Conservation (phyloP, 2,888 invertebrate species). For the Mechanitis mazaeus region DNA sequence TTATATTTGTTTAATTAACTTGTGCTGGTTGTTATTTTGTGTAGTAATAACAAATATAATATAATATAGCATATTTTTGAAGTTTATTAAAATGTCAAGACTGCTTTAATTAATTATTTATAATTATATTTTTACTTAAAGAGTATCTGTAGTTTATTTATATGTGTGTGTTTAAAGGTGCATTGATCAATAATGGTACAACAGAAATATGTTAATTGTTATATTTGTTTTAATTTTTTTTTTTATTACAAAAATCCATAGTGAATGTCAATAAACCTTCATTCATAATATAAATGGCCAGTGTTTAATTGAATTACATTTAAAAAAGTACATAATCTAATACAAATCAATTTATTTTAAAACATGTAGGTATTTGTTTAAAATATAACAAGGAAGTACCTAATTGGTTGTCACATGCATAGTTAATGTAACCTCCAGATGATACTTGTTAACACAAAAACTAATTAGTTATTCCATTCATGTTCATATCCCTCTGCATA, state of each 20-base stretch:
- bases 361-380: background rate
- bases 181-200: background rate
- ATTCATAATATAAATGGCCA: too few relatives aligned
- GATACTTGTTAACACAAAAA: slow-evolving; percentile 36
- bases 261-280: too few relatives aligned
- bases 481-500: slow-evolving; percentile 24
- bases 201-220: too few relatives aligned
- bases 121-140: too few relatives aligned
- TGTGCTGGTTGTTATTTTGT: background rate
- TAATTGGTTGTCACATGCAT: slow-evolving; percentile 36
- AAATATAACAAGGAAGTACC: slow-evolving; percentile 39
- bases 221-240: too few relatives aligned
- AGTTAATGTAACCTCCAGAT: slow-evolving; percentile 44
- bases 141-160: too few relatives aligned
- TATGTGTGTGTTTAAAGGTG: too few relatives aligned
- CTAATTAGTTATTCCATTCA: slow-evolving; percentile 27
- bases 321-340: too few relatives aligned
- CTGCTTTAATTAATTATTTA: too few relatives aligned
- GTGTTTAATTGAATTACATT: too few relatives aligned
- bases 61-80: background rate
- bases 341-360: too few relatives aligned
- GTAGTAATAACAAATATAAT: background rate
- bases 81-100: background rate
- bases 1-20: background rate
- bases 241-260: too few relatives aligned